Evolutionary conservation across 2,888 invertebrate genomes (phyloP), one percentile per base, ranked within the genome.

Genomic region (Heliconius erato): DNA sequence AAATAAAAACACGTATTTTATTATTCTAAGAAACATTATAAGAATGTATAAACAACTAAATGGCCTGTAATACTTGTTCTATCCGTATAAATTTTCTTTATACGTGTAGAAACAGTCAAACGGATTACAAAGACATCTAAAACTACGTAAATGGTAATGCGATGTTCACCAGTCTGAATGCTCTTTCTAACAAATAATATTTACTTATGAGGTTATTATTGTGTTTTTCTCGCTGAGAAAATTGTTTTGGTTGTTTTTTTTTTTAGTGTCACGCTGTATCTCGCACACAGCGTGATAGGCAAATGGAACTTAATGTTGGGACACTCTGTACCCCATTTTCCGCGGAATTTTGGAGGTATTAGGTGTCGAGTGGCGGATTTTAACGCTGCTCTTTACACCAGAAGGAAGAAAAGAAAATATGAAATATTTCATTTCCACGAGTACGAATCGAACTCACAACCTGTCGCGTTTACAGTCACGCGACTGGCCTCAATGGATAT

Each of bases 91-190:
- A 81, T 81, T 77, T 77, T 78, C 63, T 81, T 81, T 81, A 81
- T 77, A 81, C 63, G 49, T 78, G 78, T 80, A 80, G 71, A 65
- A 80, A 35, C 49, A 68, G 80, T 80, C 54, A 80, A 74, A 80
- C 59, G 77, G 72, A 82, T 80, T 82, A 82, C 82, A 69, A 78
- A 81, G 80, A 80, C 78, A 74, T 74, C 77, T 32, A 59, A 83
- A 84, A 83, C 81, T 83, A 84, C 63, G 81, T 54, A 71, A 84
- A 83, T 83, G 79, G 65, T 84, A 81, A 84, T 84, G 72, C 81
- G 69, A 63, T 78, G 77, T 63, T 81, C 69, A n/a, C 32, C 28
- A 40, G 23, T 54, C 71, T 28, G 44, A 63, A 77, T n/a, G 65
- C 35, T 77, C 65, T 63, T 69, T 71, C 63, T 16, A 76, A 35